Conservation (phyloP, 2,888 invertebrate genomes). For the Toxonevra muliebris region DNA sequence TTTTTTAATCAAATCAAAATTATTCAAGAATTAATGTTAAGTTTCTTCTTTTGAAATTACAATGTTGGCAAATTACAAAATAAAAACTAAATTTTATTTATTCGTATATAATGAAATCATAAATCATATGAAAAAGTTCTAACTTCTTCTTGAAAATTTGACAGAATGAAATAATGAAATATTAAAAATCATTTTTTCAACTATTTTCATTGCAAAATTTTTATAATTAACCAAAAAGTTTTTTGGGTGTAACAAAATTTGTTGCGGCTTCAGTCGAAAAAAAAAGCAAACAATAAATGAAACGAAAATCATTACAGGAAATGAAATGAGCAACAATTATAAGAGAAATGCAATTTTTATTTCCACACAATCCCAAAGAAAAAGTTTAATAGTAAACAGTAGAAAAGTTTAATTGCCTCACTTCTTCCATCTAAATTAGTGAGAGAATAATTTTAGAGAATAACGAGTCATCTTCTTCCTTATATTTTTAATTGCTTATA, state of each 20-base stretch:
- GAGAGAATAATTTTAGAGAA: too few relatives aligned
- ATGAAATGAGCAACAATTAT: neutral
- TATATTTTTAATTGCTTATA: too few relatives aligned
- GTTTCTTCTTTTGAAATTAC: too few relatives aligned
- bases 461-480: too few relatives aligned
- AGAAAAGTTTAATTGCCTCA: too few relatives aligned
- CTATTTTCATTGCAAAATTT: neutral
- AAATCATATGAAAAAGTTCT: constrained; percentile 6
- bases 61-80: constrained; percentile 2
- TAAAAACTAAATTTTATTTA: constrained; percentile 30
- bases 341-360: too few relatives aligned
- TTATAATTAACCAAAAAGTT: neutral
- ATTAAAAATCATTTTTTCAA: constrained; percentile 6
- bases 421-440: too few relatives aligned
- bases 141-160: neutral
- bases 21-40: too few relatives aligned
- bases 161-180: neutral
- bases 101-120: constrained; percentile 25
- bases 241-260: constrained; percentile 61
- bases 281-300: neutral
- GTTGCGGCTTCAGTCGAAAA: constrained; percentile 40
- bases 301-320: neutral
- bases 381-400: too few relatives aligned
- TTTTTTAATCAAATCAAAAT: too few relatives aligned
- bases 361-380: too few relatives aligned